Evolutionary conservation across 2,888 invertebrate genomes (phyloP).

Genomic region (Petrolisthes manimaculis): DNA sequence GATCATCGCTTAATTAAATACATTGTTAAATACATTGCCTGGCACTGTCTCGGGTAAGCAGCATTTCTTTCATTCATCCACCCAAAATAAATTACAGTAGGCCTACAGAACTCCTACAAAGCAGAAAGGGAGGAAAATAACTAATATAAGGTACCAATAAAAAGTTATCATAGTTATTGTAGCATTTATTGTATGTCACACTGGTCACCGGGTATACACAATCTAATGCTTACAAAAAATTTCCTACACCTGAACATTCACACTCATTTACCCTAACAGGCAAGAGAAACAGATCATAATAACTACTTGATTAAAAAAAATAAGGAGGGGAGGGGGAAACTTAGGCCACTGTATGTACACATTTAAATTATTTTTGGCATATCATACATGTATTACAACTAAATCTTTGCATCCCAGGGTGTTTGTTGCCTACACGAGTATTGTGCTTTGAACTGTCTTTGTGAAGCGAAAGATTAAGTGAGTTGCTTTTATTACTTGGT

Average conservation of each 20-base stretch:
- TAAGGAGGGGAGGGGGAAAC: neutral
- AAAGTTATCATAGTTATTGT: neutral
- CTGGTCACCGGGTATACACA: neutral
- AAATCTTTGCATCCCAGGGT: neutral
- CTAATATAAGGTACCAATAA: neutral
- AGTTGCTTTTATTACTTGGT: too few species aligned
- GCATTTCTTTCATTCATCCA: too few species aligned
- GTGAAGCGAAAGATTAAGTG: too few species aligned
- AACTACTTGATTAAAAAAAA: neutral
- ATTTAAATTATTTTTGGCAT: neutral
- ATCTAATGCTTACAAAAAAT: neutral
- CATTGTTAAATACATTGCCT: too few species aligned
- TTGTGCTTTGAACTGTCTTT: too few species aligned
- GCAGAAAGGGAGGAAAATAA: neutral
- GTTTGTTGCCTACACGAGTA: neutral
- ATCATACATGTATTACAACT: neutral
- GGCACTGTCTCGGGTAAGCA: too few species aligned
- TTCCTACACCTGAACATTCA: neutral
- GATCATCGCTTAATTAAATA: too few species aligned
- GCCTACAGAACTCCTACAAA: too few species aligned
- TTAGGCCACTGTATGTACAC: neutral
- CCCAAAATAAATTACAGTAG: too few species aligned
- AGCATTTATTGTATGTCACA: neutral
- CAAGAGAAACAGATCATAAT: too few species aligned
- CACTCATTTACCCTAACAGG: too few species aligned